Evolutionary conservation across 2,113 vertebrate genomes (phyloP).

Genomic region (Aphelocoma coerulescens): DNA sequence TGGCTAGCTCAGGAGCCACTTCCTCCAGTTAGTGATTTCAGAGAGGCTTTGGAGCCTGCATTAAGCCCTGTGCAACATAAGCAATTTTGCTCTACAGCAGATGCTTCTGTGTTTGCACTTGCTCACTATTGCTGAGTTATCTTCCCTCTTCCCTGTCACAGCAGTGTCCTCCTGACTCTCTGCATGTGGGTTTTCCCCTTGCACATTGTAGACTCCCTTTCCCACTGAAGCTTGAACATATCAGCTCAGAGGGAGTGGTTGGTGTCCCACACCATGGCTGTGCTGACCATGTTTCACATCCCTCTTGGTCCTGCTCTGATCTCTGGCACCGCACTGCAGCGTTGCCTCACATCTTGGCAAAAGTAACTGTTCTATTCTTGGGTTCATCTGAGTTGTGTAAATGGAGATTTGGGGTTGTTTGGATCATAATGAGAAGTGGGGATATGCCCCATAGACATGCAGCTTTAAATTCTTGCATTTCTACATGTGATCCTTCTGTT

Average conservation of each 20-base stretch:
- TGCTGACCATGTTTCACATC: neutral
- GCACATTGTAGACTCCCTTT: neutral
- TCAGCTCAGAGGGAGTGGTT: neutral
- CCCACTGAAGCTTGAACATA: neutral
- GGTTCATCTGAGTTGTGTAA: neutral
- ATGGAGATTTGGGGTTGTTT: neutral
- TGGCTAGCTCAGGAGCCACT: neutral
- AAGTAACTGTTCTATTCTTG: neutral
- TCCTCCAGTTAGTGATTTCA: neutral
- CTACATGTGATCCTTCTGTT: neutral
- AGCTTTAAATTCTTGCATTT: neutral
- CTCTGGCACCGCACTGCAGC: neutral
- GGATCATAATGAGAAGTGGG: neutral
- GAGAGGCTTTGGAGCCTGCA: neutral
- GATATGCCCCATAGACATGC: neutral
- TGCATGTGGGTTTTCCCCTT: neutral
- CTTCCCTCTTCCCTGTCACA: neutral
- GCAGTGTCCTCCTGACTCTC: neutral
- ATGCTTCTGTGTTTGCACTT: constrained; percentile 19
- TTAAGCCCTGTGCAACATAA: neutral
- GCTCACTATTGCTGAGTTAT: neutral
- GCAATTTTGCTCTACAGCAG: neutral
- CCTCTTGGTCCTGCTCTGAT: neutral
- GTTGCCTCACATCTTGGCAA: neutral
- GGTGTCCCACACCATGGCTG: neutral